Evolutionary conservation across 2,797 vertebrate species (phyloP), one percentile per base, ranked within the genome.

Genomic region (Chelon auratus): DNA sequence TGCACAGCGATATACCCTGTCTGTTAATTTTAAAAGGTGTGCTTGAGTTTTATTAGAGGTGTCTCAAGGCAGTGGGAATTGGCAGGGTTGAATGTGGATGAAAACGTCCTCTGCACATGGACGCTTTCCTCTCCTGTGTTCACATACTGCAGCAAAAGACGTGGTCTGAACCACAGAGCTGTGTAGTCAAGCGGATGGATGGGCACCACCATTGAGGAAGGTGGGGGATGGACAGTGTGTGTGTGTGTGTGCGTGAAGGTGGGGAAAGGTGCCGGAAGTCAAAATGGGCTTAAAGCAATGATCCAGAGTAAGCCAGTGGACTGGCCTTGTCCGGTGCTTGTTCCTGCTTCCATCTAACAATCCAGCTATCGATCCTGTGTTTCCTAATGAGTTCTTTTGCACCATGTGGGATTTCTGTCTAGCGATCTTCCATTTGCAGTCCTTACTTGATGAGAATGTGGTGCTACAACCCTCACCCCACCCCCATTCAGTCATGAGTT

Each of bases 371-470:
- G 85, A 91, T 89, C 90, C 72, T 10, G 2, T 52, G 57, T 81
- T 85, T 89, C 77, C 81, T 87, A 92, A 91, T 90, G 86, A 92
- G 88, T 89, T 91, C 68, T 89, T 89, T 53, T 78, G 67, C 78
- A 72, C 83, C 81, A 4, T 80, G 75, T 78, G 87, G 86, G 78
- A 90, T 89, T 90, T 90, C 65, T 67, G 18, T 76, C 80, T 89
- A 79, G 84, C 68, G 4, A 70, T 75, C 48, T 77, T 83, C 84
- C 79, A 87, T 79, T 80, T 36, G 12, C 78, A 75, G 66, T 72
- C 45, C 85, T 75, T 67, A 60, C 81, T 82, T 87, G 58, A 86
- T 82, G 62, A 82, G 63, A 73, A 40, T 66, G 54, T 45, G 13
- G 45, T 18, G 43, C 75, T 68, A 36, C 78, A 24, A 30, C 45